Conservation (phyloP, 37 sponge, comb jelly and placozoan genomes). For the Spongilla lacustris region DNA sequence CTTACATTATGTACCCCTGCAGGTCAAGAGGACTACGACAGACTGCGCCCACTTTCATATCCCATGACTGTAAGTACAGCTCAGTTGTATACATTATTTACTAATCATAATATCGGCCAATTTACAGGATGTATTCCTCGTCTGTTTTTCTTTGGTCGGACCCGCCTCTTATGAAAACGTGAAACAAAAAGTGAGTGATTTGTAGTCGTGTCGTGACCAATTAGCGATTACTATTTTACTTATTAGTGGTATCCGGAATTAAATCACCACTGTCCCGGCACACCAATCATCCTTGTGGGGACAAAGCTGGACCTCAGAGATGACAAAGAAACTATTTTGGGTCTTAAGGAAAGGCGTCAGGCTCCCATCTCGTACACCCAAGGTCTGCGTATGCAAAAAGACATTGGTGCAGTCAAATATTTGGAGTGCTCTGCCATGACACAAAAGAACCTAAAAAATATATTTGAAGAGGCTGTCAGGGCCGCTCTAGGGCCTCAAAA, state of each 20-base stretch:
- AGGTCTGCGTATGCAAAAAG: constrained; percentile 46
- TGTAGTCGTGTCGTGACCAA: too few relatives aligned
- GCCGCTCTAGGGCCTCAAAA: constrained; percentile 14
- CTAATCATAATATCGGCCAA: too few relatives aligned
- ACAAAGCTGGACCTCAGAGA: constrained; percentile 64
- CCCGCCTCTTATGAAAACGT: neutral
- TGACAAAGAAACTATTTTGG: constrained; percentile 41
- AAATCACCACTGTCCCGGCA: constrained; percentile 61
- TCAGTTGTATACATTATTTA: too few relatives aligned
- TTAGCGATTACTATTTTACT: neutral
- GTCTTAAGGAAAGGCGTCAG: constrained; percentile 33
- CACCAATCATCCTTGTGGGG: constrained; percentile 59
- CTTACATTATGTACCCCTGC: neutral
- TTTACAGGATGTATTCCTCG: neutral
- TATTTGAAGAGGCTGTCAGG: constrained; percentile 26
- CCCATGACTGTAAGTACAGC: neutral
- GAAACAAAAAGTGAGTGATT: neutral
- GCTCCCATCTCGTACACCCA: constrained; percentile 46
- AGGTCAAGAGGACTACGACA: neutral
- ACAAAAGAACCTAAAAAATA: constrained; percentile 33
- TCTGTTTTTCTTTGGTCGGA: neutral
- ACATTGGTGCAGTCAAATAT: constrained; percentile 62
- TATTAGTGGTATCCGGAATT: constrained; percentile 45
- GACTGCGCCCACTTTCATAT: neutral
- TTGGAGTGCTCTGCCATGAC: constrained; percentile 71